Percentiles rank a stretch among this genome's conserved stretches.
These are phyloP conservation scores for Sterna hirundo DNA, from an alignment of 2,113 vertebrate species.

Conservation along the genomic window DNA sequence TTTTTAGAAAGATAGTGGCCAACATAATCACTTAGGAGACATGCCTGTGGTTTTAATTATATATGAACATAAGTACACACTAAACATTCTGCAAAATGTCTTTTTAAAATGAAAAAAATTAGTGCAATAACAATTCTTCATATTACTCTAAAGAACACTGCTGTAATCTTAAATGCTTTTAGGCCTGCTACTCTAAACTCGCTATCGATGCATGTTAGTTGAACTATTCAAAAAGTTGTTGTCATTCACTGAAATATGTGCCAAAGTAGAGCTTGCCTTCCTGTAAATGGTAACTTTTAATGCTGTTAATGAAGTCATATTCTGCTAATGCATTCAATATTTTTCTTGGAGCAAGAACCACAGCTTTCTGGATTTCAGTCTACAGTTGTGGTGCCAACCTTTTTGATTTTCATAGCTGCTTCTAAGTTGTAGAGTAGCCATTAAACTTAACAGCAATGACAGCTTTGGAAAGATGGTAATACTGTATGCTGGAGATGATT, in stretches of 20 bases:
- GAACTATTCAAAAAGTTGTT: conserved; percentile 14
- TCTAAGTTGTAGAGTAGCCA: conserved; percentile 36
- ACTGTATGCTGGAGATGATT: conserved; percentile 21
- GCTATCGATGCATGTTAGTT: neutral
- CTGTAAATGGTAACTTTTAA: conserved; percentile 13
- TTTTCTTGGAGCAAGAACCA: conserved; percentile 18
- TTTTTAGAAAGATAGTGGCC: neutral
- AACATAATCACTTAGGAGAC: neutral
- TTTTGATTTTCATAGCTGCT: conserved; percentile 28
- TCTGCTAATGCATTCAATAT: conserved; percentile 57
- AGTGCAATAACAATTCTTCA: neutral
- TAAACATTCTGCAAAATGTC: neutral
- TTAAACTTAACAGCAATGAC: conserved; percentile 35
- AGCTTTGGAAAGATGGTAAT: neutral
- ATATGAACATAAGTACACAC: neutral
- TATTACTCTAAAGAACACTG: neutral
- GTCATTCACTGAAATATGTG: neutral
- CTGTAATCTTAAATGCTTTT: conserved; percentile 8
- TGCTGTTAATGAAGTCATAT: conserved; percentile 51
- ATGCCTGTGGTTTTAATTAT: neutral
- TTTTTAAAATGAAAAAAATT: neutral
- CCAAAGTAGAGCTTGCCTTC: conserved; percentile 29
- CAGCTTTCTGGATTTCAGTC: conserved; percentile 25
- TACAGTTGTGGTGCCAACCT: neutral
- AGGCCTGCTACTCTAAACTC: neutral